phyloP scores from a whole-genome alignment of 2,113 vertebrate species.

The Ceratotherium simum region DNA sequence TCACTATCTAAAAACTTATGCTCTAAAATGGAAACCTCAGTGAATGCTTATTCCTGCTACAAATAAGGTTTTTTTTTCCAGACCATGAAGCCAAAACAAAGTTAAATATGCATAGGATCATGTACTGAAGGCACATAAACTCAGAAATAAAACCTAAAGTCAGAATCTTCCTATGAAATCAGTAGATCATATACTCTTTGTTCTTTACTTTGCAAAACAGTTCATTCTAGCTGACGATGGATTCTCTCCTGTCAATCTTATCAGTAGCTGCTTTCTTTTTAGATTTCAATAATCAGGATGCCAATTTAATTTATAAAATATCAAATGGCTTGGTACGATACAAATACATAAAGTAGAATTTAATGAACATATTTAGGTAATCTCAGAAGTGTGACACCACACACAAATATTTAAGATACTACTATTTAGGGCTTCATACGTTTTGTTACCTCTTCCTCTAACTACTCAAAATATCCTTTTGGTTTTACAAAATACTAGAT shows the following conservation, averaged over 20 bases:
- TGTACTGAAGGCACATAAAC: background rate
- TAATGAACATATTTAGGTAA: background rate
- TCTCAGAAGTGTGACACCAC: background rate
- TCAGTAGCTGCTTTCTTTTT: background rate
- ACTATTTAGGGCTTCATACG: background rate
- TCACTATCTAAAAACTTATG: background rate
- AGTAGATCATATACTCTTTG: background rate
- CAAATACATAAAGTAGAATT: background rate
- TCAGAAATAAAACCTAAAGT: slow-evolving; percentile 36
- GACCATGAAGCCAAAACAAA: background rate
- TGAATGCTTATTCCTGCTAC: slow-evolving; percentile 3
- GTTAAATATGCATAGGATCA: background rate
- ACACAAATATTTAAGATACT: slow-evolving; percentile 8
- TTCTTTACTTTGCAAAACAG: background rate
- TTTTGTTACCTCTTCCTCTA: slow-evolving; percentile 9
- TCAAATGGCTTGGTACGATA: background rate
- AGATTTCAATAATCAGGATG: background rate
- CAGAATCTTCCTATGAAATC: background rate
- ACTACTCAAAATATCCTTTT: background rate
- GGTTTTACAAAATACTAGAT: background rate
- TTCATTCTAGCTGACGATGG: background rate
- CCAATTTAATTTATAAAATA: background rate
- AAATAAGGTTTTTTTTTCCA: background rate
- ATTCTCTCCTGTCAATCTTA: background rate
- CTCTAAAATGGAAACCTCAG: background rate